Base-by-base conservation (phyloP, 2,888 invertebrate genomes). In the Hybos culiciformis region DNA sequence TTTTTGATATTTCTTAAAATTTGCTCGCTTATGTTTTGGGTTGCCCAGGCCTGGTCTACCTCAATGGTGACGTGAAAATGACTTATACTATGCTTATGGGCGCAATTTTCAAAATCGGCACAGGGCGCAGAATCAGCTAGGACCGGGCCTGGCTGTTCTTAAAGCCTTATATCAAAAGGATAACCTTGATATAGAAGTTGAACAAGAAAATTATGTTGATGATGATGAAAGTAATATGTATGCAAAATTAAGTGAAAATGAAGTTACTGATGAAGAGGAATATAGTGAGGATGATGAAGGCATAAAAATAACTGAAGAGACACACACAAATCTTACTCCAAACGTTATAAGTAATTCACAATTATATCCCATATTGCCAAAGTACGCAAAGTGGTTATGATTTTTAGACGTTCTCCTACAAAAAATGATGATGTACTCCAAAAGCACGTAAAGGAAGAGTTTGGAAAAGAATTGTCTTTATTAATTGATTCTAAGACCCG, bases 161-260 rank as follows among this genome's bases (percentile, higher is more conserved):
- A 39, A 39, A 8, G 39, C 29, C 17, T 18, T 39, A 18, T 39
- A 39, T 39, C 3, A n/a, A n/a, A 39, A 39, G 24, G 9, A 23
- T 14, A 23, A 38, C 26, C 4, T 5, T 6, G 26, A 26, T 26
- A 6, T 26, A 26, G 26, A 26, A 26, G 7, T 3, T 26, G 26
- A 6, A 26, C 26, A 26, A 26, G 26, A 26, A 26, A 26, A 26
- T 26, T 3, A 26, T 26, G 26, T 5, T 26, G 26, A 26, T 26
- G 26, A 5, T 26, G 26, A 26, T 26, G 3, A 12, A 26, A 4
- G 9, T 26, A 26, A 26, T 26, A 26, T 12, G 12, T 26, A 26
- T 26, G 4, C 4, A 5, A 12, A 26, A 26, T 26, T 26, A 26
- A 26, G 26, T 5, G 26, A 26, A 26, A 26, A 3, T 26, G 26